Evolutionary conservation across 2,113 vertebrate genomes (phyloP), one percentile per base, ranked within the genome.

Genomic region (Dunckerocampus dactyliophorus): DNA sequence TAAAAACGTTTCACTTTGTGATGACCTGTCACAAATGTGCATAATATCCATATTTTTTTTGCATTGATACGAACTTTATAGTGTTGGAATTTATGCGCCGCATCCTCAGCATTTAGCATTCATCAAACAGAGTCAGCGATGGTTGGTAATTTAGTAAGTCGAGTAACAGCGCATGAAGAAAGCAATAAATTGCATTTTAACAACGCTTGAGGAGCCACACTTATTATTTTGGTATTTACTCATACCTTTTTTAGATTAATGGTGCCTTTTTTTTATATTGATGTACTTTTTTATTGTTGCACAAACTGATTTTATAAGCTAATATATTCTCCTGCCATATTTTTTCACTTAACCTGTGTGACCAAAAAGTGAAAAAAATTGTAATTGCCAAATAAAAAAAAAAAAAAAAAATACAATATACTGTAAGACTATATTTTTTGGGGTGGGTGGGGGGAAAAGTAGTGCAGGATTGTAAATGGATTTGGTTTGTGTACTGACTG

Each of bases 391-490:
- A 55, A 56, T 7, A 56, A 39, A 39, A 39, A 55, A 74, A 71
- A 72, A 56, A 39, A 39, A 39, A 55, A 74, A 71, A 72, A 73
- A 50, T 49, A 14, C 45, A 67, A 34, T 75, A 71, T 74, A 70
- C 54, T 50, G 64, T 69, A 67, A 62, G 72, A 65, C 65, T 63
- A 72, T 76, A 72, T 76, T 77, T 75, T 75, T 61, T 52, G 31
- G 39, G 12, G 13, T 52, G 31, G 39, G 12, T 3, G 37, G 37
- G 64, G 69, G 22, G 12, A 46, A 63, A 79, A 80, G 73, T 72
- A 71, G 61, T 63, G 71, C 75, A 59, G 72, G 63, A 65, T 79
- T 80, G 74, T 65, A 81, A 84, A 88, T 85, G 78, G 81, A 88
- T 88, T 75, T 79, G 71, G 87, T 82, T 82, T 85, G 79, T 81